Percentiles rank a stretch among this genome's conserved stretches.
These are phyloP conservation scores for Ambastaia sidthimunki DNA, from an alignment of 2,797 vertebrate species.

Conservation along the genomic window DNA sequence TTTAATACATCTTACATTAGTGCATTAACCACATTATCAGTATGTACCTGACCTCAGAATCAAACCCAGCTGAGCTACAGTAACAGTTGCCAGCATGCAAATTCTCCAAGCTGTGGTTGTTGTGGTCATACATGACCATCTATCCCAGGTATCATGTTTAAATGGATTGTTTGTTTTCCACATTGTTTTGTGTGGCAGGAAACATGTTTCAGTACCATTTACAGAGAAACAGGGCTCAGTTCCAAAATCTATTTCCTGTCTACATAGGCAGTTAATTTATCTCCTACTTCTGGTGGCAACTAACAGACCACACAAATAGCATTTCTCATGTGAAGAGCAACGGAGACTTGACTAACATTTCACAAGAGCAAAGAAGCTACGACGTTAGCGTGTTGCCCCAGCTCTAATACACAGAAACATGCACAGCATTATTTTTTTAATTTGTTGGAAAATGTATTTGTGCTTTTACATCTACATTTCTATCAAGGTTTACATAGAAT, in stretches of 20 bases:
- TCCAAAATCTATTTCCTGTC: not conserved
- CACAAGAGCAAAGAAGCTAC: not conserved
- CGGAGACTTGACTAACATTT: not conserved
- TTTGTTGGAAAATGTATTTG: too few species aligned
- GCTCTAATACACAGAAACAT: too few species aligned
- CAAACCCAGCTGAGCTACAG: not conserved
- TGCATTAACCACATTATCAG: too few species aligned
- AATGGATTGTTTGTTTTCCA: not conserved
- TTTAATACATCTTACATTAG: too few species aligned
- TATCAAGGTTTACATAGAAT: too few species aligned
- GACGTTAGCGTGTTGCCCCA: not conserved
- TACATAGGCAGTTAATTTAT: not conserved
- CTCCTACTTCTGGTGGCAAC: not conserved
- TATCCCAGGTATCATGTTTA: not conserved
- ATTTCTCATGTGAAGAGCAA: not conserved
- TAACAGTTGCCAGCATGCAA: conserved; percentile 62
- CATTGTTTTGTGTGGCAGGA: too few species aligned
- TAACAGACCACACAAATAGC: not conserved
- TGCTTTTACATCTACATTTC: too few species aligned
- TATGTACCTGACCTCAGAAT: too few species aligned
- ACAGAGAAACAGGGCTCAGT: too few species aligned
- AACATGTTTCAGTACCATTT: too few species aligned
- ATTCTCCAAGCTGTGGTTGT: conserved; percentile 41
- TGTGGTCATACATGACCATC: conserved; percentile 18
- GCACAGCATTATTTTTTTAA: too few species aligned